Conservation (phyloP, 2,797 vertebrate genomes). For the Acanthurus lineatus region DNA sequence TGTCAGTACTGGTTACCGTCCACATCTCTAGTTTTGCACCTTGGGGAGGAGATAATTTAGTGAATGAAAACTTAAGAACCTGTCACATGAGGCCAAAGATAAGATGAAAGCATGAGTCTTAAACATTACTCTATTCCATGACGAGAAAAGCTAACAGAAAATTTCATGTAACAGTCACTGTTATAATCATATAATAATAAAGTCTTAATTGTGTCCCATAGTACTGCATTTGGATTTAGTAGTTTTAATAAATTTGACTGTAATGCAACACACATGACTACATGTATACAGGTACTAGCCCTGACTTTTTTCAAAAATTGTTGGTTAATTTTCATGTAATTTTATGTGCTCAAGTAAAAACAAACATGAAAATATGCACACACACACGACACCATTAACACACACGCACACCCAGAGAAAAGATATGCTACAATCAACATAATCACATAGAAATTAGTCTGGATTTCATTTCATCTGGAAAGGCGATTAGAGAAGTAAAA, state of each 20-base stretch:
- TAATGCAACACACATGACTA: background rate
- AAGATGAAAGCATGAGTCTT: constrained; percentile 63
- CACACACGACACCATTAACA: background rate
- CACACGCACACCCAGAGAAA: background rate
- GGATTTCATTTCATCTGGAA: constrained; percentile 63
- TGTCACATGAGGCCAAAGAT: constrained; percentile 38
- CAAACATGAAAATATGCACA: background rate
- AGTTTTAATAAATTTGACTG: background rate
- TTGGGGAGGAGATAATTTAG: constrained; percentile 39
- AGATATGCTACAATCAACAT: constrained; percentile 42
- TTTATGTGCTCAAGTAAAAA: constrained; percentile 1
- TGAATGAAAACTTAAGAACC: constrained; percentile 56
- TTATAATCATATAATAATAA: constrained; percentile 34
- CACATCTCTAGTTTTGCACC: constrained; percentile 15
- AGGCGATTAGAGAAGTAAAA: constrained; percentile 57
- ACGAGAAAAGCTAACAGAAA: constrained; percentile 8
- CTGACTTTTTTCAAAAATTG: constrained; percentile 1
- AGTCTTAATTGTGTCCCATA: constrained; percentile 29
- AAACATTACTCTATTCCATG: constrained; percentile 25
- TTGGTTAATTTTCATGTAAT: constrained; percentile 14
- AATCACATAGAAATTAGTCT: constrained; percentile 57
- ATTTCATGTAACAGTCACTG: constrained; percentile 6
- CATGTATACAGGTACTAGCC: background rate
- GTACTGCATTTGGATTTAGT: background rate
- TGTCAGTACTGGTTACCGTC: no score